Conservation (phyloP, 1,140 invertebrate genomes). For the Portunus trituberculatus region DNA sequence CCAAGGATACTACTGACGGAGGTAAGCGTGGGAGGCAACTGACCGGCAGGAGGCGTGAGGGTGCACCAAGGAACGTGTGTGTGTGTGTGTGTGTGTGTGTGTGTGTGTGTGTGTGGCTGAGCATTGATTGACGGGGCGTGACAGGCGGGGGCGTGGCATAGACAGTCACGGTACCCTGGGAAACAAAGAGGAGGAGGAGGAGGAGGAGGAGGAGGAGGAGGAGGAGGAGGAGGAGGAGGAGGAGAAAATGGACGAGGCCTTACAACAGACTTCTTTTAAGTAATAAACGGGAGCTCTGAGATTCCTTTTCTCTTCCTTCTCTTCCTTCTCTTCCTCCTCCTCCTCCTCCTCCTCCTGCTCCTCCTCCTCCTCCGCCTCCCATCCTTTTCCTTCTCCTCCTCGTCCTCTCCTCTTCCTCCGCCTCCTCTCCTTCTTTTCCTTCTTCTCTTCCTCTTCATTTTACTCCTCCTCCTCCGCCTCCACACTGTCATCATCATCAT, state of each 20-base stretch:
- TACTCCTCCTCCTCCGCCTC: no score
- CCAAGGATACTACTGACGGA: background rate
- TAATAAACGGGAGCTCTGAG: background rate
- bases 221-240: constrained; percentile 8
- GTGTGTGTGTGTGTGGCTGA: background rate
- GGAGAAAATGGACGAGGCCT: background rate
- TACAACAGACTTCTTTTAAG: background rate
- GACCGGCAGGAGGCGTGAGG: background rate
- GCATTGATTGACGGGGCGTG: background rate
- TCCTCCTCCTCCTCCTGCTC: background rate
- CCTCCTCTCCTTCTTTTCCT: no score
- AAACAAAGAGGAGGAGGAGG: constrained; percentile 7
- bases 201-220: background rate
- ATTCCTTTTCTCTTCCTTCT: background rate
- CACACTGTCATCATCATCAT: background rate
- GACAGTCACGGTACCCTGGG: constrained; percentile 16
- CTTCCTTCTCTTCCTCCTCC: background rate
- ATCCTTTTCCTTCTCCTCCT: no score
- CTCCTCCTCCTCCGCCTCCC: no score
- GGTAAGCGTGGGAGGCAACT: background rate
- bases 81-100: constrained; percentile 29
- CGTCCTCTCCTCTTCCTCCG: no score
- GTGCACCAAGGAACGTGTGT: background rate
- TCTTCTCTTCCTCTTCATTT: no score
- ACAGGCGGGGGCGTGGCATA: background rate